Evolutionary conservation across 2,113 vertebrate species (phyloP), one percentile per base, ranked within the genome.

Genomic region (Cyphomyrus plagiostoma): DNA sequence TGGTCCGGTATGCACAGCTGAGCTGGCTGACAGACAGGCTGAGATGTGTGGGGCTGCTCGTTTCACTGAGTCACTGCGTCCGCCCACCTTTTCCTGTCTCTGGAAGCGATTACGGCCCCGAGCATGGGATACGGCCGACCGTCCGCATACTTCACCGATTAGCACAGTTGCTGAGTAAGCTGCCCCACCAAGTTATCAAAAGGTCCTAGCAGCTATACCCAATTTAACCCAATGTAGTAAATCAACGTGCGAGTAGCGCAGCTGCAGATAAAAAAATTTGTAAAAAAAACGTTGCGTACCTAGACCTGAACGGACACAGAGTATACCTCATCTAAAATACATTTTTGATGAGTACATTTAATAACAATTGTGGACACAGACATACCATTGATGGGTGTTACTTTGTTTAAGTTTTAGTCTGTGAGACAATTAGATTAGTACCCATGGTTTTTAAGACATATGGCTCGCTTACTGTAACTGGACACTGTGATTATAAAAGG

Each of bases 31-130:
- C 53, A 88, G 58, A 88, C 62, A 2, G 13, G 87, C 46, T 26
- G 8, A n/a, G 88, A 52, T 83, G 74, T 23, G 49, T 53, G 49
- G 19, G 30, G 30, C 74, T 26, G 77, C 21, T 83, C 21, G 80
- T 39, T 45, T 62, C 49, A 84, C 80, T 84, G 77, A 84, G 26
- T 89, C 89, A 89, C 77, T 8, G 23, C 39, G 23, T 93, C 95
- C 96, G 94, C 97, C 96, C 95, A 96, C 96, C 95, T 95, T 70
- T 87, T 90, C 93, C 91, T 90, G 91, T 90, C 91, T 90, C 89
- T 85, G 89, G 88, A 89, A 88, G 88, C 91, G 89, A 91, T 92
- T 90, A 89, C 86, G 83, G 92, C 66, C 89, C 66, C 10, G 48
- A 88, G 90, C 89, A 89, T 90, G 89, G 89, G 90, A 90, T 91